Evolutionary conservation across 2,888 invertebrate species (phyloP).

Genomic region (Dryomyza anilis): DNA sequence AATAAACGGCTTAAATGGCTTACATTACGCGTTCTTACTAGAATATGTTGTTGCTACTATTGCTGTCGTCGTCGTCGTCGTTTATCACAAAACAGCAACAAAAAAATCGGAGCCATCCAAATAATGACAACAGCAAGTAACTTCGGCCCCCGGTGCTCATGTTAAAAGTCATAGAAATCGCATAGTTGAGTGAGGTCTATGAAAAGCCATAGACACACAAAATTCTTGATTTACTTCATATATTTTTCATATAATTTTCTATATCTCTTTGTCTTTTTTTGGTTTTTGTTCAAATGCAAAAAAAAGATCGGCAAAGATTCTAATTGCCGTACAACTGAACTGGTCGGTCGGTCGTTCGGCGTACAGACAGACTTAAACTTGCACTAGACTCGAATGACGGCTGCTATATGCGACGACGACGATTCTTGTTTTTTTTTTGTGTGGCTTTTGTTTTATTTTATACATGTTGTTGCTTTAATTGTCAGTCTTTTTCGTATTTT

Average conservation of each 20-base stretch:
- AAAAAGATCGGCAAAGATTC: conserved; percentile 11
- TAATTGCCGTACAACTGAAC: conserved; percentile 14
- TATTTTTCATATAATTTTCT: no score
- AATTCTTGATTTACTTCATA: no score
- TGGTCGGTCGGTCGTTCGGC: neutral
- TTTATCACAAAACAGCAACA: neutral
- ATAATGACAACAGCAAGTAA: neutral
- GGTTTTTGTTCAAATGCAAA: no score
- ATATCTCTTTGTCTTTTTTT: no score
- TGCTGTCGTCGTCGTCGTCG: neutral
- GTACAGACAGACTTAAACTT: neutral
- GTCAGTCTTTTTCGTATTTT: neutral
- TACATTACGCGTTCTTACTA: conserved; percentile 46
- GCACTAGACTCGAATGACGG: conserved; percentile 6
- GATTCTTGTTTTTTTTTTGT: neutral
- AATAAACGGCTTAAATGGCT: conserved; percentile 48
- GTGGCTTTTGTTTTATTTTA: neutral
- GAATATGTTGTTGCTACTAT: conserved; percentile 37
- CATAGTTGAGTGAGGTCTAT: no score
- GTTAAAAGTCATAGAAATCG: no score
- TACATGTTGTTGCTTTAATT: neutral
- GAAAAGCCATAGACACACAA: no score
- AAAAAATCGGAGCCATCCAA: neutral
- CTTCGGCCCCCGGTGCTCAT: neutral
- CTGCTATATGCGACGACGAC: neutral